Evolutionary conservation across 2,888 invertebrate species (phyloP), one percentile per base, ranked within the genome.

Genomic region (Torymus aiolomorphi): DNA sequence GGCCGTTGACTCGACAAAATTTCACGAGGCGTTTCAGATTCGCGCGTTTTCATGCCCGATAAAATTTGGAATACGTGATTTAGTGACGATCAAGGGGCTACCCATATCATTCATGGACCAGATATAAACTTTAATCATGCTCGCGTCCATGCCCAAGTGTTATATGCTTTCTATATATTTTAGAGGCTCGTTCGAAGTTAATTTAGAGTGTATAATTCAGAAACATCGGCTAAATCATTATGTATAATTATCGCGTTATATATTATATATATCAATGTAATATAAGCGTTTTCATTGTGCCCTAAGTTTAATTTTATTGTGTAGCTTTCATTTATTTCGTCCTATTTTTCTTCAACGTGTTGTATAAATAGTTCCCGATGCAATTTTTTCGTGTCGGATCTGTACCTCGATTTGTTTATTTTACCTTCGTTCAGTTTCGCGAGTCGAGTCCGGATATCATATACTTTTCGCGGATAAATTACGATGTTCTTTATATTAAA

Each of bases 261-360:
- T 42, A 13, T 8, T 76, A 49, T 71, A 65, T 76, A 76, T 77
- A 82, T 83, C 83, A 80, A 84, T 83, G 79, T 83, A 84, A 80
- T 82, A 82, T 84, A 85, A 86, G 86, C 86, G 85, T 86, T 83
- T 85, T 85, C 83, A 80, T 86, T 86, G 86, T 84, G 86, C 85
- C 85, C 86, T 85, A 85, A 85, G 85, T 85, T 85, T 72, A 82
- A 82, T 77, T 84, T 85, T 85, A 84, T 85, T 85, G 84, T 85
- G 82, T 82, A 83, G 59, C 74, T 77, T 78, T 76, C 57, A 54
- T 82, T 80, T 67, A 73, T 72, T 49, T 66, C 72, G 42, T 49
- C 56, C 59, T 80, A 75, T 78, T 56, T 54, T 62, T 63, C 69
- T 73, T 67, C 54, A 71, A 71, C 20, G 51, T 71, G 51, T 65